Conservation (phyloP, 2,113 vertebrate species). For the Passer montanus region DNA sequence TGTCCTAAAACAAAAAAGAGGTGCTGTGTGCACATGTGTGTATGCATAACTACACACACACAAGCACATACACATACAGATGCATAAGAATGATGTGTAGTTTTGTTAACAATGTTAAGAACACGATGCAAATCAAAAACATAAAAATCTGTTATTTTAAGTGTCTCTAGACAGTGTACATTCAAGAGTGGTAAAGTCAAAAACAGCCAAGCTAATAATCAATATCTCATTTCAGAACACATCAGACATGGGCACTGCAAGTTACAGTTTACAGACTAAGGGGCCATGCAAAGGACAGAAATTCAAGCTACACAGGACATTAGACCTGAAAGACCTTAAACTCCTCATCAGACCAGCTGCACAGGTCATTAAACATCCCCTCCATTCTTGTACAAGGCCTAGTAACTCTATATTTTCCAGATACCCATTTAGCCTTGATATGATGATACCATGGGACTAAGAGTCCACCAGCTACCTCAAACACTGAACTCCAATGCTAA, state of each 20-base stretch:
- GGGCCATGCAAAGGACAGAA: background rate
- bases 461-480: background rate
- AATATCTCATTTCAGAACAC: background rate
- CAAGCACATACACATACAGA: background rate
- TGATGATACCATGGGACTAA: background rate
- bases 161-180: background rate
- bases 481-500: background rate
- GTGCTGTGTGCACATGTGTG: background rate
- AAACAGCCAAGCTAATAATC: background rate
- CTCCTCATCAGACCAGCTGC: background rate
- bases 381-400: background rate
- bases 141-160: background rate
- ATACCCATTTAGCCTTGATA: background rate
- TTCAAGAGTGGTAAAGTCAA: background rate
- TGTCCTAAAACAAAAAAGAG: slow-evolving; percentile 77
- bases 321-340: background rate
- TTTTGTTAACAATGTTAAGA: background rate
- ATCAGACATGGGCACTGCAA: background rate
- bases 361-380: background rate
- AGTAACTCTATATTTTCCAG: background rate
- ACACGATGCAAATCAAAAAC: background rate
- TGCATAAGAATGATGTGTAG: background rate
- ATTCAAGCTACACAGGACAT: background rate
- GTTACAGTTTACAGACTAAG: background rate
- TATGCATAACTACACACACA: background rate